Percentiles rank a stretch among this genome's conserved stretches.
Conservation (phyloP, 2,113 vertebrate genomes). For the Siphamia tubifer region DNA sequence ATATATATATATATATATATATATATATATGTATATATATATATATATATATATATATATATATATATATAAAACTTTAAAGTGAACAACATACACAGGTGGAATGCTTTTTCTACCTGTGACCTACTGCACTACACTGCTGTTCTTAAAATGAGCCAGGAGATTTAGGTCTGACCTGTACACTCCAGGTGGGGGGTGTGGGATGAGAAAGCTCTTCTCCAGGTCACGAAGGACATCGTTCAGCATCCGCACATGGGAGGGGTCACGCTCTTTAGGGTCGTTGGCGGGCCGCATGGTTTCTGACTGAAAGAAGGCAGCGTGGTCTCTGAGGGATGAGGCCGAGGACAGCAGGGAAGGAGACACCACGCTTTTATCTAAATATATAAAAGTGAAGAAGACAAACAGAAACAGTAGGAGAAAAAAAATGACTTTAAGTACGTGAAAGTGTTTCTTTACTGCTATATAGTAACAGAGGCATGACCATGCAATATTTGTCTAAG, state of each 20-base stretch:
- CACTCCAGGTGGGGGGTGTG: conserved; percentile 83
- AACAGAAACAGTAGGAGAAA: background rate
- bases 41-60: too few species aligned
- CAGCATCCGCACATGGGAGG: conserved; percentile 89
- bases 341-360: conserved; percentile 71
- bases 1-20: too few species aligned
- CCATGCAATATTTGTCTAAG: too few species aligned
- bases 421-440: too few species aligned
- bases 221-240: conserved; percentile 90
- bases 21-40: too few species aligned
- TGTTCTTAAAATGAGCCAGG: background rate
- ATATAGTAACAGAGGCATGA: too few species aligned
- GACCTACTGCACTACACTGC: background rate
- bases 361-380: conserved; percentile 71
- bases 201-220: conserved; percentile 89
- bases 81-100: too few species aligned
- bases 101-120: too few species aligned
- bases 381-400: background rate
- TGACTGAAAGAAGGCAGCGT: conserved; percentile 88
- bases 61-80: too few species aligned
- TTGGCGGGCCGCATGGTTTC: conserved; percentile 95
- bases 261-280: conserved; percentile 87
- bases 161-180: conserved; percentile 82
- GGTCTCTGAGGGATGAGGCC: conserved; percentile 83
- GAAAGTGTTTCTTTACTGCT: too few species aligned